Evolutionary conservation across 2,797 vertebrate species (phyloP), one percentile per base, ranked within the genome.

Genomic region (Hemibagrus guttatus): DNA sequence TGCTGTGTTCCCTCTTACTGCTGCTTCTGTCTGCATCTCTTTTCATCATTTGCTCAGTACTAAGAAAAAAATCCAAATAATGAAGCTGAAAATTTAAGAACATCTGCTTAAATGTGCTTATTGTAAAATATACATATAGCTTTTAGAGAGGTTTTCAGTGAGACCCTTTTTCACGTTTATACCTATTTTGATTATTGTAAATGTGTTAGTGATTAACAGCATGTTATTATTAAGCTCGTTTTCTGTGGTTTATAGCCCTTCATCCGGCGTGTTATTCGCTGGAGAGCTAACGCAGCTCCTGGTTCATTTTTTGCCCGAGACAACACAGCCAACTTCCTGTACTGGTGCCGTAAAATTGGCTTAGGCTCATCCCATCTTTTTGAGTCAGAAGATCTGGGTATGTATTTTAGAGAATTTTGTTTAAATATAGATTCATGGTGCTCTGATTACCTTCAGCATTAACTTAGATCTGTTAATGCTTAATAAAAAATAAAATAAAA

Each of bases 301-400:
- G 97, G 98, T 56, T 98, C 98, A 8, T 99, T 99, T 94, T 98
- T 99, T 42, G 98, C 98, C 84, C 93, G 98, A 86, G 98, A 99
- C 94, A 99, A 99, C 92, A 95, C 97, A 8, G 97, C 98, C 71
- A 99, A 99, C 94, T 99, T 99, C 94, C 95, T 99, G 86, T 96
- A 97, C 90, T 99, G 98, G 98, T 99, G 98, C 93, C 95, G 97
- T 94, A 97, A 98, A 93, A 97, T 97, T 8, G 98, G 98, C 0
- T 94, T 99, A 89, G 97, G 97, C 82, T 96, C 97, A 87, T 97
- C 98, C 3, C 98, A 97, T 92, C 95, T 99, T 31, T 99, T 99
- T 93, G 98, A 99, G 92, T 99, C 98, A 0, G 98, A 99, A 94
- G 98, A 97, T 92, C 95, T 99, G 93, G 98, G 98, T 99, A 96